These are phyloP conservation scores for Sinotaia quadrata DNA, from an alignment of 2,888 invertebrate species.

Conservation along the genomic window DNA sequence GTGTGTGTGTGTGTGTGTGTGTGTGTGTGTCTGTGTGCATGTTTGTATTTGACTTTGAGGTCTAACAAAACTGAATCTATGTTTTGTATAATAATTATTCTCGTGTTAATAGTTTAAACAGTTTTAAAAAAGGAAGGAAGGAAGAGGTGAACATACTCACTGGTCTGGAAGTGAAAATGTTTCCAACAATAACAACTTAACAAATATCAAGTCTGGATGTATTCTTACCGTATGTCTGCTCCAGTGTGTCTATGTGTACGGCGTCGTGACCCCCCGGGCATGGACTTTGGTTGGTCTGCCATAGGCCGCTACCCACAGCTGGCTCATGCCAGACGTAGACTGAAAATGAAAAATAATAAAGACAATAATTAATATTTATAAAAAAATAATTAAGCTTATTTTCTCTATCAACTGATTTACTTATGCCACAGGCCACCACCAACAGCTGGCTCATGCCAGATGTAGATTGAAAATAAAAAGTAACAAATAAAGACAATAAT, in stretches of 20 bases:
- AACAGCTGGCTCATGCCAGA: conserved; percentile 79
- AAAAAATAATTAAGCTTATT: too few relatives aligned
- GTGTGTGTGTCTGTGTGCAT: not conserved
- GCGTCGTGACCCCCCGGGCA: conserved; percentile 69
- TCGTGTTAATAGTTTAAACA: too few relatives aligned
- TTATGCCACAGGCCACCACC: conserved; percentile 77
- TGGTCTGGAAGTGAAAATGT: too few relatives aligned
- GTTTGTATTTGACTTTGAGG: conserved; percentile 19
- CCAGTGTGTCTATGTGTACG: conserved; percentile 71
- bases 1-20: conserved; percentile 7
- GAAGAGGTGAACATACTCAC: too few relatives aligned
- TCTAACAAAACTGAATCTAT: too few relatives aligned
- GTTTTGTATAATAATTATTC: too few relatives aligned
- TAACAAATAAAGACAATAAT: too few relatives aligned
- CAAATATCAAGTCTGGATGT: conserved; percentile 19
- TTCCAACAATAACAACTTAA: too few relatives aligned
- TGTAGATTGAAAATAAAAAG: conserved; percentile 32
- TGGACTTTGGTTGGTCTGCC: conserved; percentile 71
- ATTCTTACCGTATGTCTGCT: conserved; percentile 35
- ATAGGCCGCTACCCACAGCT: conserved; percentile 79
- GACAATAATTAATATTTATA: too few relatives aligned
- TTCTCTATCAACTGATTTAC: too few relatives aligned
- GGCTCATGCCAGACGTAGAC: conserved; percentile 75
- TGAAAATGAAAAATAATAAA: conserved; percentile 29
- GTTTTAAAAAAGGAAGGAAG: too few relatives aligned